Base-by-base conservation (phyloP, 2,888 invertebrate genomes). In the Eupeodes luniger region DNA sequence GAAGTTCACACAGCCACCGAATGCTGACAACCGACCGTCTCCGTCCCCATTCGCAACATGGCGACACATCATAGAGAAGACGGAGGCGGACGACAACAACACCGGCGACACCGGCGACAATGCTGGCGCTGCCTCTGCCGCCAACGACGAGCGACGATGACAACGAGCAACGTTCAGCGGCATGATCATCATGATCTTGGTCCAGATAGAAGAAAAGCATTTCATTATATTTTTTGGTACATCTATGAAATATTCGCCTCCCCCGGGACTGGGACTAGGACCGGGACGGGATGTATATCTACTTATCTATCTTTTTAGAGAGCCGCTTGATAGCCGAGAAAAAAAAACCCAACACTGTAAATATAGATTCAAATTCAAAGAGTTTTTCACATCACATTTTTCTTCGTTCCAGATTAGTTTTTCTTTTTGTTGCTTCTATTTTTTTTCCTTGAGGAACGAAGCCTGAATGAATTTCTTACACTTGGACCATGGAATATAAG, bases 321-420 rank as follows among this genome's bases (percentile, higher is more conserved):
- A 75, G 19, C 44, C 72, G 55, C 55, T 59, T n/a, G 44, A 67
- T 47, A 74, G 55, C 53, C 55, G 40, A 62, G 44, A 34, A 53
- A 34, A 27, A 27, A 51, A 53, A 61, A 62, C 64, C 62, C 55
- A 62, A 55, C 12, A 55, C 55, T 78, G 85, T 89, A 89, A 89
- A 89, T 89, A 85, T 89, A 85, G 85, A 89, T 82, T 70, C 79
- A 89, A 85, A 89, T 82, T 70, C 79, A 89, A 89, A 89, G 79
- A 89, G 89, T 72, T 87, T 85, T 47, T 49, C 11, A 27, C 27
- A 27, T 51, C 53, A 62, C 44, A 76, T 44, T 64, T 72, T 44
- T 61, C 62, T 62, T 55, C 57, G 75, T 69, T 66, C 70, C 61
- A 64, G 57, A 53, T 61, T 78, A n/a, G 51, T 49, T 51, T 61